A percentile compares a stretch with the other conserved stretches of the same genome.
Evolutionary conservation across 2,888 invertebrate species (phyloP).

Genomic region (Aspidiotus destructor): DNA sequence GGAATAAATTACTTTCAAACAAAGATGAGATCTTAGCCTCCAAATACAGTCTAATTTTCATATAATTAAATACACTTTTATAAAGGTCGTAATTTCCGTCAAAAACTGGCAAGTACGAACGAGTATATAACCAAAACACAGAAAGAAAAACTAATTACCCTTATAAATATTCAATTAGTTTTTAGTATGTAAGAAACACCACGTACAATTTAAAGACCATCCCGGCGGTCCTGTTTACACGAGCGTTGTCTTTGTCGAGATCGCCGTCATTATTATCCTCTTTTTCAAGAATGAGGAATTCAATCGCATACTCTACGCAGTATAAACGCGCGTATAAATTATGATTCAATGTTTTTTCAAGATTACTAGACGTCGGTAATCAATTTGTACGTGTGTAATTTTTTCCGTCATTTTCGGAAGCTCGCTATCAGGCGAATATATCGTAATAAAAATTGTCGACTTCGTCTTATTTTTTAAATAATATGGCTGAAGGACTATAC

Average conservation of each 20-base stretch:
- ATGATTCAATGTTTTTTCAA: too few relatives aligned
- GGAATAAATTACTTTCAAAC: constrained; percentile 23
- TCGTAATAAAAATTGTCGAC: too few relatives aligned
- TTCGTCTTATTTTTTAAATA: too few relatives aligned
- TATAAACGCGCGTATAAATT: too few relatives aligned
- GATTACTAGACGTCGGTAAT: too few relatives aligned
- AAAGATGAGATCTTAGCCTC: constrained; percentile 33
- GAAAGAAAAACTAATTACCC: constrained; percentile 33
- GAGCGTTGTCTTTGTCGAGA: not conserved
- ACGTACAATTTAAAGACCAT: constrained; percentile 18
- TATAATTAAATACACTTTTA: constrained; percentile 33
- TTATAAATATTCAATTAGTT: constrained; percentile 33
- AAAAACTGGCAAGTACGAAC: constrained; percentile 24
- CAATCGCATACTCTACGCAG: too few relatives aligned
- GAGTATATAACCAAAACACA: constrained; percentile 27
- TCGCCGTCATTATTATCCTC: not conserved
- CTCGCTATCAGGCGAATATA: too few relatives aligned
- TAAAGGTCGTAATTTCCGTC: constrained; percentile 32
- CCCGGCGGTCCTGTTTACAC: constrained; percentile 19
- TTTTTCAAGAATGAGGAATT: not conserved
- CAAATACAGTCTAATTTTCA: constrained; percentile 31
- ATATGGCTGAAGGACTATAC: too few relatives aligned
- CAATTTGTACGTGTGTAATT: too few relatives aligned
- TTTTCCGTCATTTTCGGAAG: too few relatives aligned
- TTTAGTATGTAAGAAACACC: constrained; percentile 27